Evolutionary conservation across 2,113 vertebrate genomes (phyloP).

Genomic region (Ammospiza caudacuta): DNA sequence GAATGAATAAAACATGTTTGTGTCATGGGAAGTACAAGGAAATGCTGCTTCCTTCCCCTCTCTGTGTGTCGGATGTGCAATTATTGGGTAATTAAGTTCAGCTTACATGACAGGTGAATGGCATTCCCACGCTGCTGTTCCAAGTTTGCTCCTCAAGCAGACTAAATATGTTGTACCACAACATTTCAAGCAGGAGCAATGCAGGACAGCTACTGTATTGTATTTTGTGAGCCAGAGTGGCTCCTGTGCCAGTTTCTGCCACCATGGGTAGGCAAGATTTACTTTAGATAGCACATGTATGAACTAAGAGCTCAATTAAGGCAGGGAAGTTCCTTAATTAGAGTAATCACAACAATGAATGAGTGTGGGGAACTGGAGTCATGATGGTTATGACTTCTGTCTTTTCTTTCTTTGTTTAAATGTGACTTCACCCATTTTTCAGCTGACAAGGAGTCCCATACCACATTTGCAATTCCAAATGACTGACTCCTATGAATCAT

Average conservation of each 20-base stretch:
- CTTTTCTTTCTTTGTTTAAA: slow-evolving; percentile 21
- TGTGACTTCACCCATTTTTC: slow-evolving; percentile 49
- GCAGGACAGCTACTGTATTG: background rate
- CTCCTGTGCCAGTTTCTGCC: background rate
- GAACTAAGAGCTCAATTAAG: background rate
- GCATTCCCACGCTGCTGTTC: background rate
- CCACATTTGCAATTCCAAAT: slow-evolving; percentile 59
- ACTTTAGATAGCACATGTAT: background rate
- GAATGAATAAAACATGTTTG: slow-evolving; percentile 42
- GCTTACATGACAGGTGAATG: slow-evolving; percentile 7
- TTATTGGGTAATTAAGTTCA: slow-evolving; percentile 47
- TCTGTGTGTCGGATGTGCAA: background rate
- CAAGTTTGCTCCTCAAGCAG: background rate
- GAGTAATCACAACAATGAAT: background rate
- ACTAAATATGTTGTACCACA: background rate
- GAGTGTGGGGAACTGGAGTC: background rate
- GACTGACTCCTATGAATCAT: slow-evolving; percentile 36
- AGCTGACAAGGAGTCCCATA: slow-evolving; percentile 33
- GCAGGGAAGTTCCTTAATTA: background rate
- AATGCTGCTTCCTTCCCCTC: slow-evolving; percentile 33
- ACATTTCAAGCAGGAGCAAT: background rate
- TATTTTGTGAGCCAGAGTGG: background rate
- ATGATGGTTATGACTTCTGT: background rate
- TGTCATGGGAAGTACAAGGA: slow-evolving; percentile 9
- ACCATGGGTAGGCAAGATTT: background rate